phyloP scores from a whole-genome alignment of 1,140 invertebrate species.

The Drosophila melanica region DNA sequence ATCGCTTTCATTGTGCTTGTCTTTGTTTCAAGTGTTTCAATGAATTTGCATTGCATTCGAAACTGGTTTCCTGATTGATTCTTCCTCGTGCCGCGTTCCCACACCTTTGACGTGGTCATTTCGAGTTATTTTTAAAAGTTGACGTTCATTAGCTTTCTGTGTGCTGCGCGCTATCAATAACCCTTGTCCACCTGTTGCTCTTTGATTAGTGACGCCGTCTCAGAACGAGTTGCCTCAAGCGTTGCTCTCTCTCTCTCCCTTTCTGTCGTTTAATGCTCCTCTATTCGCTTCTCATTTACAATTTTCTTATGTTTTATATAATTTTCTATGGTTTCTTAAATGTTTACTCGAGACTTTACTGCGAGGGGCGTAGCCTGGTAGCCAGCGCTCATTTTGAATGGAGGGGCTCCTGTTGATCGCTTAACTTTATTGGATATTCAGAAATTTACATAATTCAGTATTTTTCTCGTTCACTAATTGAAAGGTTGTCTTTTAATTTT shows the following conservation, averaged over 20 bases:
- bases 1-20: background rate
- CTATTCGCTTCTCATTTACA: conserved; percentile 12
- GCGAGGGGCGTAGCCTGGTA: conserved; percentile 34
- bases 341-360: background rate
- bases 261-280: background rate
- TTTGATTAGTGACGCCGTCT: conserved; percentile 36
- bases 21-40: conserved; percentile 26
- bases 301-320: conserved; percentile 31
- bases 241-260: background rate
- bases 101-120: conserved; percentile 28
- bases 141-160: conserved; percentile 56
- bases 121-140: conserved; percentile 62
- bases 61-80: conserved; percentile 55
- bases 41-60: conserved; percentile 47
- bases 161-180: conserved; percentile 28
- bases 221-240: conserved; percentile 3
- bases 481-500: conserved; percentile 28
- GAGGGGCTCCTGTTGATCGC: conserved; percentile 13
- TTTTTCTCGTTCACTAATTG: conserved; percentile 22
- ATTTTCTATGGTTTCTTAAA: conserved; percentile 47
- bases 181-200: conserved; percentile 35
- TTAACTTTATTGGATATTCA: conserved; percentile 19
- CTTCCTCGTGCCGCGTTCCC: conserved; percentile 39
- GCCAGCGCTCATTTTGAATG: conserved; percentile 4
- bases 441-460: conserved; percentile 50